phyloP scores from a whole-genome alignment of 2,113 vertebrate genomes.

The Dasyprocta punctata region DNA sequence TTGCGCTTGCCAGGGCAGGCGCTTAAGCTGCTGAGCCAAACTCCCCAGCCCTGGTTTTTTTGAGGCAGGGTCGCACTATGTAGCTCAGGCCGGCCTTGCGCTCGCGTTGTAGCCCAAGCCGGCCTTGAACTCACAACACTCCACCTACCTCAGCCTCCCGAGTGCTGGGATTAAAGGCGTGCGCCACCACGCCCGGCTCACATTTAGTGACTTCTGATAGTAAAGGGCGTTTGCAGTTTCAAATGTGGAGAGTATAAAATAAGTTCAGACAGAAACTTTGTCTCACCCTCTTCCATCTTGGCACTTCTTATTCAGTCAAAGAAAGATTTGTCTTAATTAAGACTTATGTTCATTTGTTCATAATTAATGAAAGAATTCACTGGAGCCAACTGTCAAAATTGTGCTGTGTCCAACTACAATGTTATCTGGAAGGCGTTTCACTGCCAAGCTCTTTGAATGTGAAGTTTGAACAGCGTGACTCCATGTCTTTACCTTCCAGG shows the following conservation, averaged over 20 bases:
- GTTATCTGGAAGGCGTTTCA: conserved; percentile 13
- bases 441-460: conserved; percentile 13
- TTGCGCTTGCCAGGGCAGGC: no score
- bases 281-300: conserved; percentile 14
- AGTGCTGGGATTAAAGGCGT: no score
- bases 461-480: conserved; percentile 1
- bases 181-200: no score
- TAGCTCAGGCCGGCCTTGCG: no score
- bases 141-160: no score
- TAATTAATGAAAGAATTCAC: conserved; percentile 56
- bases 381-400: conserved; percentile 47
- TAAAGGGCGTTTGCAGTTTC: background rate
- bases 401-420: background rate
- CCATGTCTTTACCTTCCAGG: background rate
- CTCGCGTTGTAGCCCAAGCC: no score
- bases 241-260: background rate
- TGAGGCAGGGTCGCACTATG: no score
- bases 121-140: no score
- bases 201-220: background rate
- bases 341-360: conserved; percentile 50
- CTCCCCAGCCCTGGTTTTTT: no score
- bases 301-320: conserved; percentile 21
- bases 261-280: background rate
- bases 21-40: no score
- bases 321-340: conserved; percentile 65